Base-by-base conservation (phyloP, 2,113 vertebrate species). In the Nothobranchius kuhntae region DNA sequence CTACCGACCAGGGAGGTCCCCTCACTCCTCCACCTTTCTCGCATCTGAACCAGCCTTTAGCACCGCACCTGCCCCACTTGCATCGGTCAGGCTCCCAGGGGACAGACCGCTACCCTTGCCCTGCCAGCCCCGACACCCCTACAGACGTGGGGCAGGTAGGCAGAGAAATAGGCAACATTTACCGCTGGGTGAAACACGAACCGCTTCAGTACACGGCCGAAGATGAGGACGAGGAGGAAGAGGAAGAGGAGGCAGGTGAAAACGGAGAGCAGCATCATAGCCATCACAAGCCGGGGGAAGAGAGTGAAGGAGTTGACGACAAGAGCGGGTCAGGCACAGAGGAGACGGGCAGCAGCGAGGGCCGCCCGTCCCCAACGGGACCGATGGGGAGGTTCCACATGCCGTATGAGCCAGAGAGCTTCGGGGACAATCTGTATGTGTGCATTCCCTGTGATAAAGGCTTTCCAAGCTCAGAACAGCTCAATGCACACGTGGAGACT, bases 391-490 rank as follows among this genome's bases (percentile, higher is more conserved):
- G 97, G 75, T 99, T 96, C 88, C 96, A 96, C 87, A 87, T 98
- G 91, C 94, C 94, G 6, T 99, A 96, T 0, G 96, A 99, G 84
- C 97, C 96, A 0, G 97, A 99, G 91, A 96, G 94, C 92, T 96
- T 98, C 51, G 96, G 97, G 0, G 97, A 99, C 94, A 99, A 98
- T 91, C 90, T 99, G 42, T 99, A 99, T 3, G 96, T 99, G 24
- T 99, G 98, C 90, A 98, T 99, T 79, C 98, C 98, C 9, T 99
- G 98, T 1, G 97, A 96, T 80, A 99, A 99, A 85, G 98, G 98
- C 84, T 99, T 99, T 81, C 98, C 98, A 35, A 99, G 95, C 92
- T 99, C 97, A 0, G 98, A 99, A 90, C 96, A 99, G 92, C 96
- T 99, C 82, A 99, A 99, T 2, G 98, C 98, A 15, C 98, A 99